phyloP scores from a whole-genome alignment of 2,113 vertebrate genomes.

The rabbit (Oryctolagus cuniculus) region mOryCun1.1 NC_091445.1:37926001-37926500 shows the following conservation, averaged over 20 bases:
- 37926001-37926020: constrained; percentile 9
- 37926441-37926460: too few relatives aligned
- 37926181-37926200: not conserved
- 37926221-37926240: not conserved
- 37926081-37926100: constrained; percentile 1
- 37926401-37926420: too few relatives aligned
- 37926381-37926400: too few relatives aligned
- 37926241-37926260: not conserved
- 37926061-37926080: not conserved
- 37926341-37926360: too few relatives aligned
- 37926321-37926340: too few relatives aligned
- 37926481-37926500: too few relatives aligned
- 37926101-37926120: constrained; percentile 17
- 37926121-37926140: not conserved
- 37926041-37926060: not conserved
- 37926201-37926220: constrained; percentile 10
- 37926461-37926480: too few relatives aligned
- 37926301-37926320: too few relatives aligned
- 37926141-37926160: not conserved
- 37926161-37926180: constrained; percentile 42
- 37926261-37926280: too few relatives aligned
- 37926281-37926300: too few relatives aligned
- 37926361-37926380: too few relatives aligned
- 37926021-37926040: not conserved
- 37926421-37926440: too few relatives aligned